Conservation (phyloP, 1,140 invertebrate genomes). For the Apis dorsata region DNA sequence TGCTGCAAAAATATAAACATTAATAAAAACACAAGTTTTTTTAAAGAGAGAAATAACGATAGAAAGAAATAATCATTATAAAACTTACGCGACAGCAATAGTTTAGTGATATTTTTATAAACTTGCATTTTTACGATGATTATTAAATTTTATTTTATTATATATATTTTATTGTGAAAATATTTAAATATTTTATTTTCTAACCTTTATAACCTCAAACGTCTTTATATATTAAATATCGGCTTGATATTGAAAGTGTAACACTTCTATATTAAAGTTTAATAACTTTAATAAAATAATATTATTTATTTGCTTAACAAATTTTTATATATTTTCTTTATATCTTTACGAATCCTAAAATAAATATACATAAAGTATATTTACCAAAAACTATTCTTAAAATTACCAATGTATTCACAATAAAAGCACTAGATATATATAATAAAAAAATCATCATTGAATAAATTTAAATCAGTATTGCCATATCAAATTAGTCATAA, state of each 20-base stretch:
- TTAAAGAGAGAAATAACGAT: too few species aligned
- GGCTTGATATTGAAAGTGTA: background rate
- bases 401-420: background rate
- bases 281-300: background rate
- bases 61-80: background rate
- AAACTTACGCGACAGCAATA: constrained; percentile 55
- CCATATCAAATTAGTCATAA: too few species aligned
- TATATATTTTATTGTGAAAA: background rate
- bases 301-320: too few species aligned
- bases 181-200: background rate
- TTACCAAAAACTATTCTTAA: background rate
- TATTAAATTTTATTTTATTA: background rate
- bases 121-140: constrained; percentile 20
- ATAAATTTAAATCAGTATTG: too few species aligned
- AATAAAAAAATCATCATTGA: too few species aligned
- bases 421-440: background rate
- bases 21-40: background rate
- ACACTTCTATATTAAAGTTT: rapidly evolving
- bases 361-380: background rate
- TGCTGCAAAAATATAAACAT: constrained; percentile 7
- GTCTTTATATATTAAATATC: background rate
- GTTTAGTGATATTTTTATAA: background rate
- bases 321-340: too few species aligned
- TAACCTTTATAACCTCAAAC: background rate
- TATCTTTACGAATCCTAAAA: background rate